Evolutionary conservation across 2,888 invertebrate genomes (phyloP).

Genomic region (Lacanobia oleracea): DNA sequence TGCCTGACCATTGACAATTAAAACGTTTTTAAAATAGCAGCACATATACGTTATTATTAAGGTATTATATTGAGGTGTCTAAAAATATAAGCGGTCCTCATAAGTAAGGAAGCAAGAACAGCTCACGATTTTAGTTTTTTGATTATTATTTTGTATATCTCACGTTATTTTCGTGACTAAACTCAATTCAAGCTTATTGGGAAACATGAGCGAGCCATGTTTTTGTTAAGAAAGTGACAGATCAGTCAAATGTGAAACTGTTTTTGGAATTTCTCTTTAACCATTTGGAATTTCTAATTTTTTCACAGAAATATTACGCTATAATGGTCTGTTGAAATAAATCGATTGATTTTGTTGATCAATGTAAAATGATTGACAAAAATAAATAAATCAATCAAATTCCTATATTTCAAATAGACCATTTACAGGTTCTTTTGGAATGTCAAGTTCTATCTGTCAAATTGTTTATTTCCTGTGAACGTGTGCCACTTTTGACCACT

Average conservation of each 20-base stretch:
- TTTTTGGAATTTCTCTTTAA: conserved; percentile 8
- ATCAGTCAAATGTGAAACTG: conserved; percentile 26
- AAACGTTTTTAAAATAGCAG: too few species aligned
- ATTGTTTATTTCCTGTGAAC: too few species aligned
- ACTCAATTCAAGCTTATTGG: conserved; percentile 33
- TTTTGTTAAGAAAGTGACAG: conserved; percentile 36
- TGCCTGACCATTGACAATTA: too few species aligned
- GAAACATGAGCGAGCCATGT: conserved; percentile 19
- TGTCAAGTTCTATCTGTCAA: too few species aligned
- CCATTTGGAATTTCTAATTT: conserved; percentile 17
- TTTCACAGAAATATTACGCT: conserved; percentile 3
- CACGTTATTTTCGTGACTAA: conserved; percentile 43
- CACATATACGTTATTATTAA: too few species aligned
- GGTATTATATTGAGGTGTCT: not conserved
- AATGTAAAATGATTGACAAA: not conserved
- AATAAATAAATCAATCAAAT: too few species aligned
- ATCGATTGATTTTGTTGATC: conserved; percentile 7
- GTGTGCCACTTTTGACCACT: too few species aligned
- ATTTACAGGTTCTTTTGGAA: too few species aligned
- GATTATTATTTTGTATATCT: conserved; percentile 5
- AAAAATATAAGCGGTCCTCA: conserved; percentile 2
- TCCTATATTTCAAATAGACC: too few species aligned
- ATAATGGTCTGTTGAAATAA: not conserved
- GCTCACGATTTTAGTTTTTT: conserved; percentile 28
- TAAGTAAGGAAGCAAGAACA: conserved; percentile 10